These are phyloP conservation scores for Vanessa cardui DNA, from an alignment of 2,888 invertebrate species.

Conservation along the genomic window DNA sequence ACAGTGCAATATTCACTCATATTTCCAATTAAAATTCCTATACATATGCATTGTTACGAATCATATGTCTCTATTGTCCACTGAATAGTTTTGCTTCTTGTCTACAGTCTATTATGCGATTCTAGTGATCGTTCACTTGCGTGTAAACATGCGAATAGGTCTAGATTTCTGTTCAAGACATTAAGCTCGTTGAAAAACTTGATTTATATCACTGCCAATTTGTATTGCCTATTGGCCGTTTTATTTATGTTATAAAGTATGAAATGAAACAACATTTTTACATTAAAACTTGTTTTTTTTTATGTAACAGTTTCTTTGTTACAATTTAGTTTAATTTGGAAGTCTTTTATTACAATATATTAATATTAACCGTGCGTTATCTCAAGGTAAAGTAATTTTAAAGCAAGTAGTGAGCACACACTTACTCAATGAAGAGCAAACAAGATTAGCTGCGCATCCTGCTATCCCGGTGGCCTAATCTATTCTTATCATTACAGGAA, in stretches of 20 bases:
- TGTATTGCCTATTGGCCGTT: conserved; percentile 24
- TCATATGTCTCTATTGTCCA: conserved; percentile 78
- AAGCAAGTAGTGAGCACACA: conserved; percentile 61
- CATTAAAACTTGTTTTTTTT: not conserved
- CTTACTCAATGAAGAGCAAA: conserved; percentile 61
- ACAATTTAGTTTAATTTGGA: not conserved
- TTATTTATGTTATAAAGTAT: conserved; percentile 18
- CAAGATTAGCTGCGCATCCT: conserved; percentile 79
- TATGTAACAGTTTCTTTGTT: not conserved
- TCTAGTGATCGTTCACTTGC: conserved; percentile 62
- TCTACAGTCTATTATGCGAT: conserved; percentile 58
- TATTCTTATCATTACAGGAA: conserved; percentile 69
- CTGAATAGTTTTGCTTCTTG: conserved; percentile 63
- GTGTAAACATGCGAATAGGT: conserved; percentile 54
- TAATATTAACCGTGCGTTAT: conserved; percentile 28
- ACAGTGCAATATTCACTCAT: conserved; percentile 64
- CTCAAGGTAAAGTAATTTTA: conserved; percentile 42
- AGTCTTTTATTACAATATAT: too few species aligned
- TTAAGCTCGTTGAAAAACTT: conserved; percentile 39
- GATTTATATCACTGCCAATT: conserved; percentile 30
- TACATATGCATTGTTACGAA: conserved; percentile 71
- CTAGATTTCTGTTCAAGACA: conserved; percentile 36
- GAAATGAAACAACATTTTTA: not conserved
- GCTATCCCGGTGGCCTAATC: conserved; percentile 78
- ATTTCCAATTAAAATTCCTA: conserved; percentile 80